A percentile compares a stretch with the other conserved stretches of the same genome.
Conservation (phyloP, 2,888 invertebrate species). For the Andrena dorsata region DNA sequence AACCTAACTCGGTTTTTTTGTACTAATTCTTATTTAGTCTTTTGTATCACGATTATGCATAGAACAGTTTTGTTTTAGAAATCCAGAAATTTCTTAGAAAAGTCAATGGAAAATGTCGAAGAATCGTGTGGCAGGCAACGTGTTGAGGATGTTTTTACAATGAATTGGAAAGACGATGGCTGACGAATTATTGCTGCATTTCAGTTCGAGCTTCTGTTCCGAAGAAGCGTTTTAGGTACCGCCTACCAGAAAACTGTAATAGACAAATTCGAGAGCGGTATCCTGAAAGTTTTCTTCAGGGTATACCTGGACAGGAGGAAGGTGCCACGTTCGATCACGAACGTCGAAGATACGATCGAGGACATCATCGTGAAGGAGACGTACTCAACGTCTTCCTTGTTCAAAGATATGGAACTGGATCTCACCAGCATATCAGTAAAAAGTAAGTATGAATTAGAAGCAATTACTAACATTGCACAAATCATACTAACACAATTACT, state of each 20-base stretch:
- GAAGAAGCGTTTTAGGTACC: conserved; percentile 87
- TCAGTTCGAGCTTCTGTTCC: conserved; percentile 88
- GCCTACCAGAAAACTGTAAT: conserved; percentile 86
- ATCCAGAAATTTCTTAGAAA: no score
- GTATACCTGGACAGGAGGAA: conserved; percentile 93
- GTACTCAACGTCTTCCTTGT: conserved; percentile 89
- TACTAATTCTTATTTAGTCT: no score
- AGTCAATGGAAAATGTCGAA: no score
- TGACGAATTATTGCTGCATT: conserved; percentile 52
- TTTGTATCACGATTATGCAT: no score
- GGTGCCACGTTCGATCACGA: conserved; percentile 91
- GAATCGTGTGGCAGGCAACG: no score
- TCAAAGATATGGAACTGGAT: conserved; percentile 91
- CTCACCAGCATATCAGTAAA: conserved; percentile 90
- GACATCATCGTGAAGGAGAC: conserved; percentile 91
- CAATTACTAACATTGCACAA: conserved; percentile 10
- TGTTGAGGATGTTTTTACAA: no score
- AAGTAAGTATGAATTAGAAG: conserved; percentile 85
- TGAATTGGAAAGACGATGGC: neutral
- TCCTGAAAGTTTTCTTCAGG: conserved; percentile 91
- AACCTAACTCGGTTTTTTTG: no score
- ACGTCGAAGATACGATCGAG: conserved; percentile 91
- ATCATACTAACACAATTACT: neutral
- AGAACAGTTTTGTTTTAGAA: no score
- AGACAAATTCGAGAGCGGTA: conserved; percentile 92